Base-by-base conservation (phyloP, 2,113 vertebrate species). In the Spea multiplicata region DNA sequence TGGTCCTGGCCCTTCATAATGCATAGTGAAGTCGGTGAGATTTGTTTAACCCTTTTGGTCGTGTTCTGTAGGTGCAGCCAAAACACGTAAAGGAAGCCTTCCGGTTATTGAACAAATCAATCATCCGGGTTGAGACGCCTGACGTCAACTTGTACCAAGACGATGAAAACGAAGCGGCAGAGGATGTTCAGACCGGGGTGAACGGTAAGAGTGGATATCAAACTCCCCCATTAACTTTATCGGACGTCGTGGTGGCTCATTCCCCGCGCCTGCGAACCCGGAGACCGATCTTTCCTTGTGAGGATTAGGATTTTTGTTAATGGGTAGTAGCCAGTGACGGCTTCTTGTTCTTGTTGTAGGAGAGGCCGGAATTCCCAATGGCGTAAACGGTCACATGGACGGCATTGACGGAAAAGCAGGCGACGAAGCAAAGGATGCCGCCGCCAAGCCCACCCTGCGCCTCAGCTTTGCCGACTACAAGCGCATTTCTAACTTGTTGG, bases 31-130 rank as follows among this genome's bases (percentile, higher is more conserved):
- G 30, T 30, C 30, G 30, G 30, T 30, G 30, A 2, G 30, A 30
- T 30, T 30, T 30, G 30, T 30, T 30, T 30, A 30, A 30, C 30
- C 30, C 30, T 30, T 30, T 52, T 6, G 2, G 9, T 52, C 9
- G 50, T 59, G 10, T 59, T 59, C 8, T 4, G 72, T 82, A 99
- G 97, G 97, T 99, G 71, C 98, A 99, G 74, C 97, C 98, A 6
- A 99, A 99, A 85, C 98, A 99, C 0, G 98, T 99, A 55, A 99
- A 99, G 82, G 98, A 99, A 89, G 97, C 97, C 0, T 99, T 99
- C 87, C 93, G 98, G 67, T 92, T 99, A 70, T 88, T 99, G 79
- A 99, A 99, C 91, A 99, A 99, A 81, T 99, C 98, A 48, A 97
- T 99, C 83, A 98, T 99, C 86, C 90, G 98, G 78, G 97, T 99